phyloP scores from a whole-genome alignment of 2,113 vertebrate species.

The Heterochromis multidens region DNA sequence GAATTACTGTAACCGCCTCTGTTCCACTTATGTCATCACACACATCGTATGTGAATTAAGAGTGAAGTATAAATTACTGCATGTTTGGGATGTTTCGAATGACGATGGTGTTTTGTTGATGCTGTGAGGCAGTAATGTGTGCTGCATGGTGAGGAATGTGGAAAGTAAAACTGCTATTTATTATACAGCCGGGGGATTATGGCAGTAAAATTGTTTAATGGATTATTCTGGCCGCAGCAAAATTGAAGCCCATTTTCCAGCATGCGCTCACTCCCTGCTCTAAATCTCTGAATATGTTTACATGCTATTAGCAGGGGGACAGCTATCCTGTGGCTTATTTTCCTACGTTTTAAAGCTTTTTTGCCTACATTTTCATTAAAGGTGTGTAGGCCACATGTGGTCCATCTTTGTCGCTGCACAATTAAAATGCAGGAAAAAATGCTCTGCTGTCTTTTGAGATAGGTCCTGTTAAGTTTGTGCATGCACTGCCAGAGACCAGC shows the following conservation, averaged over 20 bases:
- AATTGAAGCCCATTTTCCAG: slow-evolving; percentile 8
- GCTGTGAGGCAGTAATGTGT: not conserved
- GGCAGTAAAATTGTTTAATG: not conserved
- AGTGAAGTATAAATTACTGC: slow-evolving; percentile 13
- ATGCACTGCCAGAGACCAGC: not conserved
- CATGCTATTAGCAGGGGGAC: not conserved
- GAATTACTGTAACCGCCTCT: slow-evolving; percentile 25
- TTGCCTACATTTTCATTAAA: not conserved
- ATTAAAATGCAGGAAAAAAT: not conserved
- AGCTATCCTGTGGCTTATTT: not conserved
- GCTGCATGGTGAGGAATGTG: not conserved
- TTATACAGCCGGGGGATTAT: not conserved
- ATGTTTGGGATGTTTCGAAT: slow-evolving; percentile 12
- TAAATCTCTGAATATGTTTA: not conserved
- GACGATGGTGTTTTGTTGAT: not conserved
- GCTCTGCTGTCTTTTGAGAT: not conserved
- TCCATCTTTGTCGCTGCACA: not conserved
- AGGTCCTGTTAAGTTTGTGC: not conserved
- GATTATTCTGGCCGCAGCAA: not conserved
- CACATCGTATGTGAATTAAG: not conserved
- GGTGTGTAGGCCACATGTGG: not conserved
- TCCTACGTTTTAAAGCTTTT: not conserved
- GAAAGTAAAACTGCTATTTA: slow-evolving; percentile 1
- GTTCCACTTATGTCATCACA: slow-evolving; percentile 41
- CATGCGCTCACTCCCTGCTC: not conserved